phyloP scores from a whole-genome alignment of 1,140 invertebrate species.

The Drosophila tani region DNA sequence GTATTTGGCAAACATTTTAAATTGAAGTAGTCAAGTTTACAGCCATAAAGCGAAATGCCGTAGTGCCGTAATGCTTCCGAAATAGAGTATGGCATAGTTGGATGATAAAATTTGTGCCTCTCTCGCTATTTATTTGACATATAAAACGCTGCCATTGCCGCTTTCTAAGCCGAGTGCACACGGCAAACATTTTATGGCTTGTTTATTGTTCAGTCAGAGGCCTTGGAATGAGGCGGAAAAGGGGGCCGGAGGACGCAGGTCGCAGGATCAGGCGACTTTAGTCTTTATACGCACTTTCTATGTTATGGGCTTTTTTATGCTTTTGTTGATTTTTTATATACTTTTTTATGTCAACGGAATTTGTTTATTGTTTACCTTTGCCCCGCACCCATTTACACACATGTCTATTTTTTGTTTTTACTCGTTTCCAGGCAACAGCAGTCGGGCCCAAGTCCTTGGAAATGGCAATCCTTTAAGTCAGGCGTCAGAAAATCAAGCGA shows the following conservation, averaged over 20 bases:
- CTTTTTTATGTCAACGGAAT: constrained; percentile 63
- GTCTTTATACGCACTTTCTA: constrained; percentile 74
- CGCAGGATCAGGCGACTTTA: constrained; percentile 28
- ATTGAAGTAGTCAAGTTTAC: background rate
- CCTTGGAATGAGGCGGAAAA: constrained; percentile 13
- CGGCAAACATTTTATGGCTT: constrained; percentile 74
- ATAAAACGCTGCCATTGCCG: constrained; percentile 53
- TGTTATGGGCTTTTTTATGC: constrained; percentile 70
- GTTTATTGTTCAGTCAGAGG: constrained; percentile 65
- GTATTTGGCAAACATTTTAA: background rate
- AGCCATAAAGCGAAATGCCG: background rate
- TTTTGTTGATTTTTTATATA: constrained; percentile 65
- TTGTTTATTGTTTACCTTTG: constrained; percentile 56
- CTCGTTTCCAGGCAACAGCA: constrained; percentile 33
- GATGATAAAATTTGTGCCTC: constrained; percentile 31
- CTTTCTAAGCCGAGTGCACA: constrained; percentile 51
- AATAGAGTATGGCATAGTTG: constrained; percentile 31
- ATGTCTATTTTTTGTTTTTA: constrained; percentile 21
- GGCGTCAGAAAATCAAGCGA: constrained; percentile 41
- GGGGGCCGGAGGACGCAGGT: constrained; percentile 16
- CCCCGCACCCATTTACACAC: constrained; percentile 13
- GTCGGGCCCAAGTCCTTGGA: constrained; percentile 30
- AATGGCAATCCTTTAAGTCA: constrained; percentile 31
- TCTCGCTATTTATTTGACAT: constrained; percentile 62
- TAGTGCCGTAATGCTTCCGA: background rate